Evolutionary conservation across 1,140 invertebrate genomes (phyloP).

Genomic region (Diorhabda carinulata): DNA sequence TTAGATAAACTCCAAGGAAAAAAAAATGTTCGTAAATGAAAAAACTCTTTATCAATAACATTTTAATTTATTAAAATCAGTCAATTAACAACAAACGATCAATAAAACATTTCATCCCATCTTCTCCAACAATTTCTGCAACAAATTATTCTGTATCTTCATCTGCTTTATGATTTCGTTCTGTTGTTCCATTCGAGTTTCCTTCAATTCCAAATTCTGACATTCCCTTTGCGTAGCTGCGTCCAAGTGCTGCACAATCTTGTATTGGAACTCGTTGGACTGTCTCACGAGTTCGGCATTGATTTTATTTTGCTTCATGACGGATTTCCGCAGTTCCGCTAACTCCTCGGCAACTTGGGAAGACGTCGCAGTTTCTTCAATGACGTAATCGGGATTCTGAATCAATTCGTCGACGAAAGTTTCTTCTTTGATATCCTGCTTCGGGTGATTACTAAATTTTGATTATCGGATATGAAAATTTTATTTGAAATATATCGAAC

Average conservation of each 20-base stretch:
- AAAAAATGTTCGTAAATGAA: too few relatives aligned
- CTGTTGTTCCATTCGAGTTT: conserved; percentile 15
- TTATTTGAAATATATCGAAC: not conserved
- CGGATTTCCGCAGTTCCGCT: not conserved
- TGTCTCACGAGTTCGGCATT: conserved; percentile 7
- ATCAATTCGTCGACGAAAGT: not conserved
- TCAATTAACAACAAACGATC: too few relatives aligned
- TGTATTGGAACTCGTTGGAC: conserved; percentile 8
- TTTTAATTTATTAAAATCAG: too few relatives aligned
- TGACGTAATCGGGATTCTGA: not conserved
- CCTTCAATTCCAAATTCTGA: conserved; percentile 8
- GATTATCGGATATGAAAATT: too few relatives aligned
- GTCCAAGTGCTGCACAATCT: conserved; percentile 10
- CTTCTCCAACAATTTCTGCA: conserved; percentile 17
- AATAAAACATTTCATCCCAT: not conserved
- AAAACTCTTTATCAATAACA: too few relatives aligned
- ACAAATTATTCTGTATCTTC: conserved; percentile 18
- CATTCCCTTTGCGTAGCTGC: not conserved
- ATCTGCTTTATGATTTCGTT: conserved; percentile 18
- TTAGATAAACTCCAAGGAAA: too few relatives aligned
- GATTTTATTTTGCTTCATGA: conserved; percentile 10
- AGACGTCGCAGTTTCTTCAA: not conserved
- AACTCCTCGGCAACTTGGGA: conserved; percentile 6
- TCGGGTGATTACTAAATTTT: too few relatives aligned
- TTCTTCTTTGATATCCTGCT: not conserved